Conservation (phyloP, 2,113 vertebrate genomes). For the Mustela lutreola region DNA sequence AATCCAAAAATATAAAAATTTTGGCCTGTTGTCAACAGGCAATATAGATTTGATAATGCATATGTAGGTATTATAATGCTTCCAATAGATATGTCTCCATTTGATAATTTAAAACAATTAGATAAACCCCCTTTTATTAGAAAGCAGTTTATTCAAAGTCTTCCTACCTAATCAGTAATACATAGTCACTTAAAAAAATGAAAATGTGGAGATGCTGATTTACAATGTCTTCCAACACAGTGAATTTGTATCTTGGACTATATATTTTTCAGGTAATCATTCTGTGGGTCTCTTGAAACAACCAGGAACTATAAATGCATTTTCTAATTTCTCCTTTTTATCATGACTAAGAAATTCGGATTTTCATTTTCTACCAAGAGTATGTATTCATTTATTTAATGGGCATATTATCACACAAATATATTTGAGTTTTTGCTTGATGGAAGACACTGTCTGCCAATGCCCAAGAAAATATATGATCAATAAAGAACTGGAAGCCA, state of each 20-base stretch:
- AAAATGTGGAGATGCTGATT: background rate
- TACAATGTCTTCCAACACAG: background rate
- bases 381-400: constrained; percentile 13
- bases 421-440: constrained; percentile 21
- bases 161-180: constrained; percentile 28
- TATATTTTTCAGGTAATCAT: constrained; percentile 1
- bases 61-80: background rate
- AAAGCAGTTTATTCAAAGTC: background rate
- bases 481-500: background rate
- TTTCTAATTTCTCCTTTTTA: background rate
- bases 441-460: background rate
- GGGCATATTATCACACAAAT: background rate
- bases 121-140: background rate
- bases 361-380: constrained; percentile 40
- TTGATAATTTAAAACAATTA: constrained; percentile 15
- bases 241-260: background rate
- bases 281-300: background rate
- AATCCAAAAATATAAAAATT: background rate
- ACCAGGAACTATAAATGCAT: background rate
- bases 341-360: constrained; percentile 13
- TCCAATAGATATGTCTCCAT: background rate
- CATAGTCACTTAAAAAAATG: background rate
- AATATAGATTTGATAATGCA: background rate
- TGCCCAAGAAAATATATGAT: background rate
- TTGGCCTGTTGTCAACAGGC: background rate